Conservation (phyloP, 2,797 vertebrate species). For the Gastrophryne carolinensis region DNA sequence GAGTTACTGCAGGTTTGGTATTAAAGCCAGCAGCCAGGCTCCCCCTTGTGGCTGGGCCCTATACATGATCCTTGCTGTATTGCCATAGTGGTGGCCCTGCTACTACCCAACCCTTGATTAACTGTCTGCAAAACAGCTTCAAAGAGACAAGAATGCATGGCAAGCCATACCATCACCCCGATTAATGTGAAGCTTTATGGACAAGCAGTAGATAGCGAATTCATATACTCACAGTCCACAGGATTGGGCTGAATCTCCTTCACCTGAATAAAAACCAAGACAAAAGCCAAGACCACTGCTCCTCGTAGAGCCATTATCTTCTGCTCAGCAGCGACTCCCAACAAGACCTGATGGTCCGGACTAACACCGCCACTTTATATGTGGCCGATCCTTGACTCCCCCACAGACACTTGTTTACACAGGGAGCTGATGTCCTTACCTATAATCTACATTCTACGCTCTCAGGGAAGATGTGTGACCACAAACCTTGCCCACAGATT, state of each 20-base stretch:
- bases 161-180: no score
- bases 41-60: no score
- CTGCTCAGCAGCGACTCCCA: not conserved
- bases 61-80: no score
- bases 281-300: not conserved
- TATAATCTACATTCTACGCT: not conserved
- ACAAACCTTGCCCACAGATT: constrained; percentile 5
- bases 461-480: not conserved
- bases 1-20: no score
- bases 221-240: not conserved
- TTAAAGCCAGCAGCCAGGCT: no score
- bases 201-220: no score
- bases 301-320: not conserved
- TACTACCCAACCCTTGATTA: no score
- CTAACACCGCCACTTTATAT: not conserved
- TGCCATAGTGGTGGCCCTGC: no score
- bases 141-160: no score
- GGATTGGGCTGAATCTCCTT: not conserved
- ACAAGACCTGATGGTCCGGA: not conserved
- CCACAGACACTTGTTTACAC: not conserved
- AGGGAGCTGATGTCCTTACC: constrained; percentile 6
- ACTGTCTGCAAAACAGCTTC: no score
- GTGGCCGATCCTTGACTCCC: not conserved
- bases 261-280: not conserved
- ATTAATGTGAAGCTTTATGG: no score